Conservation (phyloP, 2,888 invertebrate genomes). For the Lissonota sp. region DNA sequence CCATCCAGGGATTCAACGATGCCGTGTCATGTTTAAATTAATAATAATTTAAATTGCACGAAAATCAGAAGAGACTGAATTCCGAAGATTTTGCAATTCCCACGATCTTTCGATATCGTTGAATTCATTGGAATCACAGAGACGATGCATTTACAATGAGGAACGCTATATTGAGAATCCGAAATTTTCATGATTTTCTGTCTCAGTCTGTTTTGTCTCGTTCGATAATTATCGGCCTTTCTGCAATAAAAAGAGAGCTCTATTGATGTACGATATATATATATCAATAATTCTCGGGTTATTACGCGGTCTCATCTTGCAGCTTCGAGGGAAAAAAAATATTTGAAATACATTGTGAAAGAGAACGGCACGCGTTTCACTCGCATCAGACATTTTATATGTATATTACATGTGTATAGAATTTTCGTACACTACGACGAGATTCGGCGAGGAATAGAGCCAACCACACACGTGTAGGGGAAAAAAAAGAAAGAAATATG, state of each 20-base stretch:
- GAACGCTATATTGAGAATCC: too few relatives aligned
- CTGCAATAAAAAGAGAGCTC: not conserved
- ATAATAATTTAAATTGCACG: too few relatives aligned
- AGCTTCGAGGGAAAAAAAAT: not conserved
- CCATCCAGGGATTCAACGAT: too few relatives aligned
- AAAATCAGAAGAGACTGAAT: too few relatives aligned
- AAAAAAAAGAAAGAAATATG: conserved; percentile 20
- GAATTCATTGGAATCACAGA: not conserved
- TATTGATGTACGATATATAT: not conserved
- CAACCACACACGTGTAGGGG: conserved; percentile 47
- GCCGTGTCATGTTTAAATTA: too few relatives aligned
- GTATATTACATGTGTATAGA: too few relatives aligned
- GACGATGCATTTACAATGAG: not conserved
- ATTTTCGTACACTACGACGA: conserved; percentile 7
- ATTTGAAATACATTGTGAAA: conserved; percentile 31
- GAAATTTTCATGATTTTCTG: not conserved
- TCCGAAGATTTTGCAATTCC: too few relatives aligned
- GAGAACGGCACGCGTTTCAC: conserved; percentile 32
- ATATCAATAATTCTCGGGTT: not conserved
- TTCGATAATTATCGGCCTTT: conserved; percentile 10
- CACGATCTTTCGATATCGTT: not conserved
- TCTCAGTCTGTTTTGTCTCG: not conserved
- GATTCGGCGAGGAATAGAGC: conserved; percentile 47
- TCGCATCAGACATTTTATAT: conserved; percentile 34
- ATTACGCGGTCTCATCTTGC: not conserved